Conservation (phyloP, 2,113 vertebrate genomes). For the Trichechus manatus region DNA sequence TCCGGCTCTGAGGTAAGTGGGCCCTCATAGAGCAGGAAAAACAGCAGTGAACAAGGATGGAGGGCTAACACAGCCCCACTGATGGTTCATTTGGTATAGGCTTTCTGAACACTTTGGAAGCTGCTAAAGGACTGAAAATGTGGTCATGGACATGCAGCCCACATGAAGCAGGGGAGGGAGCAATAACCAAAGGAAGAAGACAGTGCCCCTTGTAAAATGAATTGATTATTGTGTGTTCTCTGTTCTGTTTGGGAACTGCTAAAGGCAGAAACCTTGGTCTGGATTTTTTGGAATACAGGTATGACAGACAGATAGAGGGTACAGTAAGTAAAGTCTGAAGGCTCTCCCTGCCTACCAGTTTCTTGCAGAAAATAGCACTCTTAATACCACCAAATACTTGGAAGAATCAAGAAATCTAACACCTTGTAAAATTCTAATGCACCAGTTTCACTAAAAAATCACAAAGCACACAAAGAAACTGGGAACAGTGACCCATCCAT, state of each 20-base stretch:
- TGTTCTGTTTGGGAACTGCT: no score
- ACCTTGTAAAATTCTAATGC: no score
- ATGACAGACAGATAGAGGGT: background rate
- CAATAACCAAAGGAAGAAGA: background rate
- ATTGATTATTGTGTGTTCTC: background rate
- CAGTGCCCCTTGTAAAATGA: background rate
- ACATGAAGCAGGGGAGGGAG: background rate
- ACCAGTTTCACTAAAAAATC: no score
- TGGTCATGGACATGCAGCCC: background rate
- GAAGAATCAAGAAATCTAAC: no score
- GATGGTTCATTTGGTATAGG: background rate
- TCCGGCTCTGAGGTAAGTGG: background rate
- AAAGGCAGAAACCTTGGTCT: background rate
- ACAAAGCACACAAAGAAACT: no score
- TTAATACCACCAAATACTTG: no score
- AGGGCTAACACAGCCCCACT: background rate
- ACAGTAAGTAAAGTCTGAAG: background rate
- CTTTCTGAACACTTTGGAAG: background rate
- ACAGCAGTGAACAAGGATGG: background rate
- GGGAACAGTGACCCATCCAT: no score
- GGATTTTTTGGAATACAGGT: background rate
- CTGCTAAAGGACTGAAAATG: background rate
- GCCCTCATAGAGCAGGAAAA: background rate
- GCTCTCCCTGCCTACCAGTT: background rate
- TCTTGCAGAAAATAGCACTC: background rate